A percentile compares a stretch with the other conserved stretches of the same genome.
Evolutionary conservation across 2,888 invertebrate genomes (phyloP).

Genomic region (Ctenicera cuprea): DNA sequence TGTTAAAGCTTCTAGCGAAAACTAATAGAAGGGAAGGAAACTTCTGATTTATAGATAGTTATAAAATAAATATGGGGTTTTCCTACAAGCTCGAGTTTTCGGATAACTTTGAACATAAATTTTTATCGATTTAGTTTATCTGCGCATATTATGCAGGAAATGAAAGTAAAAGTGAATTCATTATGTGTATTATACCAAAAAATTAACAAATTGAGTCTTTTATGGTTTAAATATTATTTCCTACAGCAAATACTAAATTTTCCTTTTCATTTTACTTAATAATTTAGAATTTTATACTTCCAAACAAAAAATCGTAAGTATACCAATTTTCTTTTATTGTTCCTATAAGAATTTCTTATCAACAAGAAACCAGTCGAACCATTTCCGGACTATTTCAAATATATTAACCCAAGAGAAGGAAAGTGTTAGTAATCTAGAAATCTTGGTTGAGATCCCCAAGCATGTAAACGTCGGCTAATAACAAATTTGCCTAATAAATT

Average conservation of each 20-base stretch:
- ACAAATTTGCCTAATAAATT: constrained; percentile 44
- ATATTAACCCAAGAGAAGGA: constrained; percentile 2
- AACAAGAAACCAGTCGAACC: no score
- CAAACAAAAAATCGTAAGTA: neutral
- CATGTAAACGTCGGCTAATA: constrained; percentile 37
- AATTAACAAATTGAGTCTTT: no score
- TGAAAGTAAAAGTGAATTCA: neutral
- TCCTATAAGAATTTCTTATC: neutral
- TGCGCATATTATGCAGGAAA: neutral
- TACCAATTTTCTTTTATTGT: neutral
- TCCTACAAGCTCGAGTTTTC: neutral
- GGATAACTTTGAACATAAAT: constrained; percentile 1
- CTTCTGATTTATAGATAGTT: constrained; percentile 18
- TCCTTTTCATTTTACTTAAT: neutral
- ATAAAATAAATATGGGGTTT: constrained; percentile 1
- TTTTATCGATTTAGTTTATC: neutral
- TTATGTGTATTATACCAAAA: no score
- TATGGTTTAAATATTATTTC: no score
- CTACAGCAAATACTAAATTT: no score
- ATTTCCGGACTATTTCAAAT: neutral
- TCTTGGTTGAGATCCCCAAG: constrained; percentile 12
- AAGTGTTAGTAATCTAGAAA: constrained; percentile 9
- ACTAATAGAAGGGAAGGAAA: constrained; percentile 22
- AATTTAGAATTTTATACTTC: neutral
- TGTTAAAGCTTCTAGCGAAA: constrained; percentile 17